Conservation (phyloP, 2,888 invertebrate species). For the Orchestes rusci region DNA sequence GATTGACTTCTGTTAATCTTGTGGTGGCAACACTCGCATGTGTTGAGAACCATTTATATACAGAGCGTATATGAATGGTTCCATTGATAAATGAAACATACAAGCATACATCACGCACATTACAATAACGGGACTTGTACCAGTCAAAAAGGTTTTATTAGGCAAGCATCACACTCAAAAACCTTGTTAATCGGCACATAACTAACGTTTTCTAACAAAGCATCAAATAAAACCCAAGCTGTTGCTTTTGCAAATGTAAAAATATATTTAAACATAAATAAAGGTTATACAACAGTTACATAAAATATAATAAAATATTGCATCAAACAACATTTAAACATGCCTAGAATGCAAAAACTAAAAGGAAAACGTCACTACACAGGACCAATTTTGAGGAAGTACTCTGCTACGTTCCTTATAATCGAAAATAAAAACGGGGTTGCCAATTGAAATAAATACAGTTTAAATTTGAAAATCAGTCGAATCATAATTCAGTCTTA, state of each 20-base stretch:
- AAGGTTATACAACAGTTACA: conserved; percentile 46
- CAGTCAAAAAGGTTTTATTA: conserved; percentile 9
- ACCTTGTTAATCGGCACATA: conserved; percentile 7
- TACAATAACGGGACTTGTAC: conserved; percentile 4
- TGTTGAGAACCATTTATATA: conserved; percentile 21
- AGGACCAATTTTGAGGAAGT: conserved; percentile 27
- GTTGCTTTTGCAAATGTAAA: conserved; percentile 44
- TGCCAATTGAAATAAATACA: conserved; percentile 41
- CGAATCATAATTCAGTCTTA: conserved; percentile 39
- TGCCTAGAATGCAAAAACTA: conserved; percentile 43
- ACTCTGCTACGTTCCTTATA: no score
- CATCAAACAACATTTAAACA: conserved; percentile 46
- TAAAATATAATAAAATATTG: conserved; percentile 46
- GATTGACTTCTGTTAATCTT: conserved; percentile 11
- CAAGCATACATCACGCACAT: conserved; percentile 24
- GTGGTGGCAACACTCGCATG: conserved; percentile 26
- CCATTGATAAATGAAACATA: conserved; percentile 16
- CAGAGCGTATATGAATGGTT: conserved; percentile 12
- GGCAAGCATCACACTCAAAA: conserved; percentile 3
- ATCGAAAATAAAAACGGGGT: conserved; percentile 33
- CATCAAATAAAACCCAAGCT: conserved; percentile 45
- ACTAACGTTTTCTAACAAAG: conserved; percentile 7
- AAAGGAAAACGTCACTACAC: conserved; percentile 36
- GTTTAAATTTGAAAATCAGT: conserved; percentile 42
- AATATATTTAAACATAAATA: conserved; percentile 48